Evolutionary conservation across 2,797 vertebrate genomes (phyloP).

Genomic region (Etheostoma nigrum): DNA sequence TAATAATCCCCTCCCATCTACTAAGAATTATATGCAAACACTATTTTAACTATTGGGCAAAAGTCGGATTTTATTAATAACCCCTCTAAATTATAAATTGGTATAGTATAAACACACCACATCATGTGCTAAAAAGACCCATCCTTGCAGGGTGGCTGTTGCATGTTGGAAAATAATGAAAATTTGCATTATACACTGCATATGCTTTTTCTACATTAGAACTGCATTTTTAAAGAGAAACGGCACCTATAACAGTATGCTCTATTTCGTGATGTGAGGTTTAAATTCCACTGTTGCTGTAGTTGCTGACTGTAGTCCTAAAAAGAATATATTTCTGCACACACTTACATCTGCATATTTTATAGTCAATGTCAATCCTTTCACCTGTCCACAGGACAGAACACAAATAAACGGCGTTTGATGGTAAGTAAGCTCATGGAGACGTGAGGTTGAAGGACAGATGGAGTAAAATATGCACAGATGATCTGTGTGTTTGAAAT

Average conservation of each 20-base stretch:
- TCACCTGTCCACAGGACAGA: neutral
- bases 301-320: neutral
- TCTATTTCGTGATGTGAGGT: neutral
- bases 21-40: neutral
- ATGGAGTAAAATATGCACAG: constrained; percentile 38
- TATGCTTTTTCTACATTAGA: neutral
- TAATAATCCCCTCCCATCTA: constrained; percentile 36
- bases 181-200: constrained; percentile 7
- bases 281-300: neutral
- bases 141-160: constrained; percentile 57
- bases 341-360: constrained; percentile 33
- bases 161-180: constrained; percentile 51
- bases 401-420: neutral
- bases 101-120: constrained; percentile 23
- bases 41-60: constrained; percentile 9
- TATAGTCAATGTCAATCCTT: constrained; percentile 5
- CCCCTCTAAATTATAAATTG: neutral
- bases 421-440: neutral
- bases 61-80: constrained; percentile 9
- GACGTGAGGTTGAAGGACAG: neutral
- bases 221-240: neutral
- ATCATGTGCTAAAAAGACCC: constrained; percentile 25
- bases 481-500: neutral
- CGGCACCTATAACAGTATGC: neutral
- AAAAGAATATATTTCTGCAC: neutral